These are phyloP conservation scores for Ridgeia piscesae DNA, from an alignment of 1,140 invertebrate genomes.

Conservation along the genomic window DNA sequence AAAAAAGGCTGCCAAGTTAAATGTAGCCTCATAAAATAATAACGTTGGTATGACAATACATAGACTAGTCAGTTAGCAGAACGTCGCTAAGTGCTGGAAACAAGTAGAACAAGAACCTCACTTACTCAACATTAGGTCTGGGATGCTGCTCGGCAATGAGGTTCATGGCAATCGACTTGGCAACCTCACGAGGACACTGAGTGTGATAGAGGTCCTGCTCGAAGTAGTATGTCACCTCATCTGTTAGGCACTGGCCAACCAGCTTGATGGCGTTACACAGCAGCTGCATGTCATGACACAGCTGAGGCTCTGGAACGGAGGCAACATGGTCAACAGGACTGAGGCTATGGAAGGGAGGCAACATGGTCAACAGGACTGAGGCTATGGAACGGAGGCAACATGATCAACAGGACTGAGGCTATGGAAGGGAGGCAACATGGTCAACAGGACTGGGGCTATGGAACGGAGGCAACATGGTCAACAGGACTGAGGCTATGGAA, in stretches of 20 bases:
- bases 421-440: no score
- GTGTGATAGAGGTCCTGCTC: conserved; percentile 66
- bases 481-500: no score
- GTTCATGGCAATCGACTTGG: conserved; percentile 31
- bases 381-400: conserved; percentile 15
- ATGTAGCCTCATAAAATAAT: no score
- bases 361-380: conserved; percentile 14
- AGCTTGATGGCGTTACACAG: conserved; percentile 64
- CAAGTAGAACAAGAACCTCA: not conserved
- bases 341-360: conserved; percentile 29
- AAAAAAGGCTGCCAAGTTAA: no score
- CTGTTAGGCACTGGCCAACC: conserved; percentile 63
- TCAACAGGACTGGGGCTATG: no score
- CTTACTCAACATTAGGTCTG: not conserved
- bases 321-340: not conserved
- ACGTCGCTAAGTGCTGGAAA: no score
- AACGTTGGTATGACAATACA: no score
- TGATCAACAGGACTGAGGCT: no score
- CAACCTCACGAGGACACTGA: conserved; percentile 39
- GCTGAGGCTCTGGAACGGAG: conserved; percentile 36
- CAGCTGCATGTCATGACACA: conserved; percentile 42
- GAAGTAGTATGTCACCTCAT: conserved; percentile 64
- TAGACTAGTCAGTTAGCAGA: no score
- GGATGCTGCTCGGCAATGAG: not conserved
- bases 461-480: no score